Base-by-base conservation (phyloP, 1,140 invertebrate species). In the Drosophila guanche region DNA sequence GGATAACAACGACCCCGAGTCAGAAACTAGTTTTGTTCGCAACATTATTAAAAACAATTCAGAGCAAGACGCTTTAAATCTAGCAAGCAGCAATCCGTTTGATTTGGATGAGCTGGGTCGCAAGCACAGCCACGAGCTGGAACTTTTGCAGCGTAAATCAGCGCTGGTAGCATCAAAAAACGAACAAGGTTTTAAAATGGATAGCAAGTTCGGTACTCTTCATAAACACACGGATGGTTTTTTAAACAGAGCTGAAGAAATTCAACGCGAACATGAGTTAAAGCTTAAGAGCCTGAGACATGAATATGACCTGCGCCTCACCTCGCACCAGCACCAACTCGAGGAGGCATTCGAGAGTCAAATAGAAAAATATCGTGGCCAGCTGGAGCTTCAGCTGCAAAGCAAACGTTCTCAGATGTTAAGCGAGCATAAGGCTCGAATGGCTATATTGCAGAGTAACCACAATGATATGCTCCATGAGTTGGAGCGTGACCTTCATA, bases 401-500 rank as follows among this genome's bases (percentile, higher is more conserved):
- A 80, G 76, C 54, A 92, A 92, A 70, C 92, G 92, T 7, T 89
- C 91, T 42, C 90, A 92, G 50, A 73, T 93, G 2, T 90, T 92
- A 1, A 84, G 91, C 55, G 92, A 92, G 22, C 93, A 94, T 63
- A 93, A 93, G 52, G 77, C 90, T 0, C 91, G 92, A 27, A 80
- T 93, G 62, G 91, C 92, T 51, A 92, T 93, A 48, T 68, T 93
- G 29, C 92, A 92, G 55, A 84, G 90, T 56, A 93, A 93, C 52
- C 93, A 94, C 68, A 77, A 91, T 0, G 89, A 92, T 55, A 89
- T 93, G 20, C 89, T 93, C 16, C 92, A 93, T 5, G 94, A 95
- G 54, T 73, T 95, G 5, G 93, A 93, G 61, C 92, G 93, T 5
- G 94, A 94, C 59, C 93, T 94, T 68, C 93, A 93, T 73, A 92